A percentile compares a stretch with the other conserved stretches of the same genome.
Conservation (phyloP, 1,140 invertebrate species). For the Bombus huntii region DNA sequence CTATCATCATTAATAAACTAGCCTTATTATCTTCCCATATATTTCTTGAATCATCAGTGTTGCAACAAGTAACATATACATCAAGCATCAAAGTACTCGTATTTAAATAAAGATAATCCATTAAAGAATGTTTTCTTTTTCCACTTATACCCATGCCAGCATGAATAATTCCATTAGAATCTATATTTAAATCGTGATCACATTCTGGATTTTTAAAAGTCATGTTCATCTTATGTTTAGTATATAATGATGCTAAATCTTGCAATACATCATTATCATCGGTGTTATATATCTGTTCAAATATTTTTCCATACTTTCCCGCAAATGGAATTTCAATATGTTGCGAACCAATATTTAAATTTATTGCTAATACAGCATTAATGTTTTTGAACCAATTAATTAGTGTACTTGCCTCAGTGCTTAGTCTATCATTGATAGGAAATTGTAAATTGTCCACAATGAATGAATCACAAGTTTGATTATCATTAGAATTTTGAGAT, state of each 20-base stretch:
- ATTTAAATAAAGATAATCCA: slow-evolving; percentile 78
- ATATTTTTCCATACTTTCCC: slow-evolving; percentile 53
- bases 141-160: slow-evolving; percentile 64
- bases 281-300: slow-evolving; percentile 54
- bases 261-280: slow-evolving; percentile 71
- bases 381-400: slow-evolving; percentile 75
- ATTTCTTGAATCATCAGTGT: slow-evolving; percentile 66
- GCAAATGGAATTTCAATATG: slow-evolving; percentile 79
- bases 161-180: slow-evolving; percentile 67
- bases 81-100: slow-evolving; percentile 77
- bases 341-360: slow-evolving; percentile 76
- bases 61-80: slow-evolving; percentile 79
- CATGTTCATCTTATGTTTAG: slow-evolving; percentile 69
- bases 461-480: slow-evolving; percentile 67
- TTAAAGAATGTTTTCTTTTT: slow-evolving; percentile 68
- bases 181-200: slow-evolving; percentile 49
- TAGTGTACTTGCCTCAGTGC: slow-evolving; percentile 67
- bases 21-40: slow-evolving; percentile 76
- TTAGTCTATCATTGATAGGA: slow-evolving; percentile 58
- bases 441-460: slow-evolving; percentile 61
- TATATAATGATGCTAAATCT: slow-evolving; percentile 70
- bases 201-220: slow-evolving; percentile 60
- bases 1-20: slow-evolving; percentile 73
- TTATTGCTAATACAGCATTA: slow-evolving; percentile 76
- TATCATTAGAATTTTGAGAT: slow-evolving; percentile 64